Percentiles rank a stretch among this genome's conserved stretches.
phyloP scores from a whole-genome alignment of 2,888 invertebrate species.

The Vanessa cardui region DNA sequence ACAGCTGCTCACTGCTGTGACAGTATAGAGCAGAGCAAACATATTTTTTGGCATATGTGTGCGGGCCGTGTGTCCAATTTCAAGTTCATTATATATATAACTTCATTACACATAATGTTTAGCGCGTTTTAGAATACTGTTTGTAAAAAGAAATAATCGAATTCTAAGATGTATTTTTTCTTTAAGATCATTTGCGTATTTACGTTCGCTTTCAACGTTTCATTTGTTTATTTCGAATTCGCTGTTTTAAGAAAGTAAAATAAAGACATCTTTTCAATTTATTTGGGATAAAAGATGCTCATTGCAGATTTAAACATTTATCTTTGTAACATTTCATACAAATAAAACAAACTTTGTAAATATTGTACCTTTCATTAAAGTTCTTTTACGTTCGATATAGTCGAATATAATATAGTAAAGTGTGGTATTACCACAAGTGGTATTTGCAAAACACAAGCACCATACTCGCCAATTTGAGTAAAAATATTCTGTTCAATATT shows the following conservation, averaged over 20 bases:
- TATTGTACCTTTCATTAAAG: no score
- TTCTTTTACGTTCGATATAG: no score
- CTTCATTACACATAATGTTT: not conserved
- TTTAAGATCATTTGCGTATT: not conserved
- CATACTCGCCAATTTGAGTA: no score
- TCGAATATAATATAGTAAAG: no score
- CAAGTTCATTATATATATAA: not conserved
- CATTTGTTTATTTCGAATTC: conserved; percentile 23
- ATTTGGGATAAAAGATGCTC: conserved; percentile 14
- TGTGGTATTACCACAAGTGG: no score
- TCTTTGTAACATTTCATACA: no score
- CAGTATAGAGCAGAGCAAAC: not conserved
- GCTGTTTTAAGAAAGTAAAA: conserved; percentile 19
- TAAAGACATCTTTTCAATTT: conserved; percentile 17
- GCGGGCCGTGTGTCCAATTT: not conserved
- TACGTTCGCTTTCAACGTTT: conserved; percentile 7
- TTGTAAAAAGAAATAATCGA: conserved; percentile 2
- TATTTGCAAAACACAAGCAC: no score
- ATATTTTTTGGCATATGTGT: not conserved
- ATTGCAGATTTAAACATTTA: conserved; percentile 5
- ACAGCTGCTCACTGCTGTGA: conserved; percentile 10
- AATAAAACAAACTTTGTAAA: no score
- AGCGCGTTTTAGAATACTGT: not conserved
- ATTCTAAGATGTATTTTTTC: not conserved
- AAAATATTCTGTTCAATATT: no score